Evolutionary conservation across 2,113 vertebrate species (phyloP).

Genomic region (Sinocyclocheilus anophthalmus): DNA sequence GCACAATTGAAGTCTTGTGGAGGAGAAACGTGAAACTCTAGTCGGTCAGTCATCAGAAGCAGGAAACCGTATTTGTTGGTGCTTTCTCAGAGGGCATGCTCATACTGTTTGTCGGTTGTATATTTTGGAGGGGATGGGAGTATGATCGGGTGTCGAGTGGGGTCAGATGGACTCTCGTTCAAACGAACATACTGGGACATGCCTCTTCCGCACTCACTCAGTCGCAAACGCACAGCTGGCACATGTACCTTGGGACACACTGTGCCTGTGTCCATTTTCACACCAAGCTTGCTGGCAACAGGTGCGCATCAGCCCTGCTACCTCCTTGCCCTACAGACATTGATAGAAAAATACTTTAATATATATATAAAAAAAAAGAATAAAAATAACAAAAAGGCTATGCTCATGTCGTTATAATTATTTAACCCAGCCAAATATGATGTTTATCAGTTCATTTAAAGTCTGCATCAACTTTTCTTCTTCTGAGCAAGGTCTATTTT

Average conservation of each 20-base stretch:
- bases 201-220: constrained; percentile 32
- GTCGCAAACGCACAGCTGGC: constrained; percentile 73
- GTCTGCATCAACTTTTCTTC: background rate
- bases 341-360: background rate
- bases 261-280: constrained; percentile 74
- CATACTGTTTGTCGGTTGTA: background rate
- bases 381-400: background rate
- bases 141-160: constrained; percentile 11
- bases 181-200: constrained; percentile 49
- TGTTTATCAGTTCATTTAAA: background rate
- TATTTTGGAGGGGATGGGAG: constrained; percentile 22
- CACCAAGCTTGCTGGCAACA: constrained; percentile 74
- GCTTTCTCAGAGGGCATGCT: constrained; percentile 33
- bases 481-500: background rate
- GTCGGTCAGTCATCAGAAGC: constrained; percentile 5
- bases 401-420: constrained; percentile 14
- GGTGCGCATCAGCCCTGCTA: constrained; percentile 65
- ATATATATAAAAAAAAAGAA: background rate
- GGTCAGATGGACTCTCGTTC: constrained; percentile 36
- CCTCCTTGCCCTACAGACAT: constrained; percentile 22
- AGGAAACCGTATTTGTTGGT: background rate
- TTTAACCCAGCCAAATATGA: too few relatives aligned
- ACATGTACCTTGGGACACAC: constrained; percentile 65
- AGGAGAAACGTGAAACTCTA: background rate
- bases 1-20: background rate